Percentiles rank a stretch among this genome's conserved stretches.
phyloP scores from a whole-genome alignment of 2,888 invertebrate species.

The Megaustenia siamemsis region DNA sequence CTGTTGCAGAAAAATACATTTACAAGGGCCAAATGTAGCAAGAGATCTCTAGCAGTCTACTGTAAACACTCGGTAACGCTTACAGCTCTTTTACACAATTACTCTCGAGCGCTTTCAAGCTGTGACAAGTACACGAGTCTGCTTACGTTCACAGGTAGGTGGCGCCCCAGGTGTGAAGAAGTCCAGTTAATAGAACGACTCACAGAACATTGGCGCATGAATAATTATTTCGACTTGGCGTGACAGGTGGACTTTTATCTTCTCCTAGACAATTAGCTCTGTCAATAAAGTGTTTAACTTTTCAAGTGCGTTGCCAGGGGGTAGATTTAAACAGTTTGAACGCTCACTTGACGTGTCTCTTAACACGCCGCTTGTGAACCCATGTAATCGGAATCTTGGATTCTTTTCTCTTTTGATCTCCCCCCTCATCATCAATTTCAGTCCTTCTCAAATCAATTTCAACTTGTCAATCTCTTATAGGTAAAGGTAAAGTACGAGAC shows the following conservation, averaged over 20 bases:
- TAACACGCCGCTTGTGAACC: not conserved
- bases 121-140: not conserved
- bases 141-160: conserved; percentile 21
- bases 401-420: no score
- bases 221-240: conserved; percentile 34
- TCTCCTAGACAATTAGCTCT: not conserved
- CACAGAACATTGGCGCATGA: not conserved
- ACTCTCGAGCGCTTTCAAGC: conserved; percentile 4
- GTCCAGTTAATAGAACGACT: not conserved
- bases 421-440: no score
- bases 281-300: conserved; percentile 16
- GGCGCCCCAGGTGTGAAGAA: conserved; percentile 7
- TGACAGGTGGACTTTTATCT: conserved; percentile 2
- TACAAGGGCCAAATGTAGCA: not conserved
- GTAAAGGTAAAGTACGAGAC: no score
- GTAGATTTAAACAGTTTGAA: not conserved
- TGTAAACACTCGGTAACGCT: not conserved
- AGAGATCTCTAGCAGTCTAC: conserved; percentile 6
- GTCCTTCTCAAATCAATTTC: no score
- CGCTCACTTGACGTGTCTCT: conserved; percentile 1
- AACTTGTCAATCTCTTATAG: no score
- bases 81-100: no score
- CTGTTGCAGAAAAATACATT: no score
- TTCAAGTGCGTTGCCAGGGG: not conserved
- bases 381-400: no score